Conservation (phyloP, 2,888 invertebrate genomes). For the Neoscelio sp. region DNA sequence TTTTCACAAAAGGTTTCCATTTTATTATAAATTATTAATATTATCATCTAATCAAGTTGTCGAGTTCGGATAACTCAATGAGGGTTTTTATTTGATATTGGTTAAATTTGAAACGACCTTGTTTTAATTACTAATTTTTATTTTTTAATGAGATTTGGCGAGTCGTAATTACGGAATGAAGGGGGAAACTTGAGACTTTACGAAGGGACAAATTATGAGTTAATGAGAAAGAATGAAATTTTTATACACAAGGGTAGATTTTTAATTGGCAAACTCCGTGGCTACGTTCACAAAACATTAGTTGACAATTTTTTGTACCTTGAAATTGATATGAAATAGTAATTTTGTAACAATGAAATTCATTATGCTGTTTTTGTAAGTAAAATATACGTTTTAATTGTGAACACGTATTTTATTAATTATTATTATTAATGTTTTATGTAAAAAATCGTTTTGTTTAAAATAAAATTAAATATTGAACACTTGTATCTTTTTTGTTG, state of each 20-base stretch:
- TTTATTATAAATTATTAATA: no score
- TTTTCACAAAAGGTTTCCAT: no score
- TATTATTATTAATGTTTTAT: no score
- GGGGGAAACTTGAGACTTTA: slow-evolving; percentile 6
- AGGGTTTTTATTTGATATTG: slow-evolving; percentile 1
- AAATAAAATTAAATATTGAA: no score
- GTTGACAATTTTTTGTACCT: background rate
- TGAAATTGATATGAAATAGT: background rate
- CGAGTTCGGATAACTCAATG: background rate
- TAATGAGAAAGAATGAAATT: slow-evolving; percentile 34
- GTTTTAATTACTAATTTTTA: slow-evolving; percentile 26
- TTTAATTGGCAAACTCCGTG: slow-evolving; percentile 42
- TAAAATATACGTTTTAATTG: no score
- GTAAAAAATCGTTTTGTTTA: no score
- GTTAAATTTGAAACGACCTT: slow-evolving; percentile 1
- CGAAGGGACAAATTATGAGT: slow-evolving; percentile 18
- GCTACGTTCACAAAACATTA: slow-evolving; percentile 8
- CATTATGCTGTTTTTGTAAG: no score
- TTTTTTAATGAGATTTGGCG: slow-evolving; percentile 47
- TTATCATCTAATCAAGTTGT: no score
- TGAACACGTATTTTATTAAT: no score
- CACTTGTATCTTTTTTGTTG: no score
- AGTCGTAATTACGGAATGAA: slow-evolving; percentile 33
- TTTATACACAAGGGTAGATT: slow-evolving; percentile 24
- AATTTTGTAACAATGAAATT: no score